Percentiles rank a stretch among this genome's conserved stretches.
These are phyloP conservation scores for Leiothrix lutea DNA, from an alignment of 2,113 vertebrate genomes.

Conservation along the genomic window DNA sequence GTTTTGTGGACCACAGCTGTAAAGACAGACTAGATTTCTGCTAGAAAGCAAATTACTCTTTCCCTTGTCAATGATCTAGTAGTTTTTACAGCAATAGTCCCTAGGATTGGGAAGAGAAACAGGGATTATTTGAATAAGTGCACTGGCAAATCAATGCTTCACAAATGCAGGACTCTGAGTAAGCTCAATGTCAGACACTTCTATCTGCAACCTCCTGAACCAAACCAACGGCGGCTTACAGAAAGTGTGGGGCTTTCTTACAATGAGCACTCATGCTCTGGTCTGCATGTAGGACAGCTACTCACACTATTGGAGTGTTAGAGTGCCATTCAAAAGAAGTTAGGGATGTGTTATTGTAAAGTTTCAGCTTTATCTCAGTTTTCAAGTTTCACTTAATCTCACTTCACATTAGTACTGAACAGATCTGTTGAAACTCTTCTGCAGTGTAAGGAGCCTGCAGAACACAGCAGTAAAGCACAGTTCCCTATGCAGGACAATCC, in stretches of 20 bases:
- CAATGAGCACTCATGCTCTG: background rate
- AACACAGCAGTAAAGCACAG: background rate
- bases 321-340: background rate
- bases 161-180: background rate
- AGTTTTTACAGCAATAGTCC: background rate
- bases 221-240: background rate
- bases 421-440: background rate
- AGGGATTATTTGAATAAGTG: background rate
- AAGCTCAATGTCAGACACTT: background rate
- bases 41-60: background rate
- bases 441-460: background rate
- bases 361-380: background rate
- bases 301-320: background rate
- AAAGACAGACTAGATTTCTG: background rate
- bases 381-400: background rate
- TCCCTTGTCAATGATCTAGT: background rate
- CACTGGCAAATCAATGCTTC: background rate
- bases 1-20: background rate
- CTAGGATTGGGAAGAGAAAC: background rate
- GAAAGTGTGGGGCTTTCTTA: background rate
- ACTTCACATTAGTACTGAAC: background rate
- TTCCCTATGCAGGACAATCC: background rate
- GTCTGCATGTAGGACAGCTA: background rate
- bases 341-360: background rate
- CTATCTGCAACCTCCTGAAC: background rate